These are phyloP conservation scores for Clistopyga incitator DNA, from an alignment of 2,888 invertebrate genomes.

Conservation along the genomic window DNA sequence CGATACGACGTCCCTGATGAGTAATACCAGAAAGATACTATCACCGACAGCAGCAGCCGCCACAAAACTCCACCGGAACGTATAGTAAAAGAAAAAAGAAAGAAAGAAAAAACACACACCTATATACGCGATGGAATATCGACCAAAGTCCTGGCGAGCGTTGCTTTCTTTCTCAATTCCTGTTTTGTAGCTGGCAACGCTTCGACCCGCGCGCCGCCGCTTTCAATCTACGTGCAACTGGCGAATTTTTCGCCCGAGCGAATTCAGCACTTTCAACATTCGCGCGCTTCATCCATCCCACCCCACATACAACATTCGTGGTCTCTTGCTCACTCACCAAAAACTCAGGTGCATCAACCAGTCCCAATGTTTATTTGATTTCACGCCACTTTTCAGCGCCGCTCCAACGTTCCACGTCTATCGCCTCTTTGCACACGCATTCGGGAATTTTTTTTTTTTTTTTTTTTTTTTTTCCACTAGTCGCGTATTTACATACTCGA, in stretches of 20 bases:
- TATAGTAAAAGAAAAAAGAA: conserved; percentile 4
- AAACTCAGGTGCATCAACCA: conserved; percentile 39
- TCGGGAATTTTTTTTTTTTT: conserved; percentile 40
- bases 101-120: no score
- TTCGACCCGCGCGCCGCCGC: neutral
- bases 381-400: conserved; percentile 44
- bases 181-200: neutral
- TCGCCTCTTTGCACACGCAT: conserved; percentile 30
- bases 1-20: conserved; percentile 18
- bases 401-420: neutral
- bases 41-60: conserved; percentile 1
- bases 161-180: neutral
- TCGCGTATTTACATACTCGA: conserved; percentile 42
- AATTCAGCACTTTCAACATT: neutral
- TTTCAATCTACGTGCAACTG: conserved; percentile 28
- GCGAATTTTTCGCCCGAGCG: conserved; percentile 19
- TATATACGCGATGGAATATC: conserved; percentile 19
- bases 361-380: conserved; percentile 64
- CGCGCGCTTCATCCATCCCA: conserved; percentile 1
- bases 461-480: conserved; percentile 51
- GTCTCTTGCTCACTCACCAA: conserved; percentile 30
- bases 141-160: conserved; percentile 14
- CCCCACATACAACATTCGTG: neutral
- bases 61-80: conserved; percentile 20
- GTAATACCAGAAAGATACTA: neutral